Percentiles rank a stretch among this genome's conserved stretches.
Evolutionary conservation across 92 coral and sea anemone genomes (phyloP).

Genomic region (Paramuricea clavata): DNA sequence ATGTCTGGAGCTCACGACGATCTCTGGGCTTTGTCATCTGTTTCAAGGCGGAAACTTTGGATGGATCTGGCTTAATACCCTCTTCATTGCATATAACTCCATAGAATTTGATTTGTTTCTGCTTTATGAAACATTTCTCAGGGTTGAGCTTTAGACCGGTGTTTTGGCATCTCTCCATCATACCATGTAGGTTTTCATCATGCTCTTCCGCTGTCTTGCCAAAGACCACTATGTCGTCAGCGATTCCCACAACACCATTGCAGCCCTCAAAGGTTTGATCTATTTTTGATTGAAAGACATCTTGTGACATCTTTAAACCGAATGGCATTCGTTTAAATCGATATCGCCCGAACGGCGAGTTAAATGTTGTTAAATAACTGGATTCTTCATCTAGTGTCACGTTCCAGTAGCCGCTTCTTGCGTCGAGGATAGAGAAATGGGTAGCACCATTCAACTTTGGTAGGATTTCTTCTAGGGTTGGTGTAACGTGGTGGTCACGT

Average conservation of each 20-base stretch:
- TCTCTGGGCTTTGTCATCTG: too few relatives aligned
- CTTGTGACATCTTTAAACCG: constrained; percentile 67
- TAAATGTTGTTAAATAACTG: neutral
- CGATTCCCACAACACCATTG: constrained; percentile 53
- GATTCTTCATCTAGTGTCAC: neutral
- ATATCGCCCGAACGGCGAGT: constrained; percentile 47
- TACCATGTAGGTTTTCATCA: constrained; percentile 40
- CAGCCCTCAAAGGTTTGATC: constrained; percentile 75
- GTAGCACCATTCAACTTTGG: constrained; percentile 64
- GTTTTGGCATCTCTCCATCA: constrained; percentile 58
- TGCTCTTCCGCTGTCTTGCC: constrained; percentile 40
- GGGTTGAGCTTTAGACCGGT: constrained; percentile 73
- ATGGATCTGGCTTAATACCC: too few relatives aligned
- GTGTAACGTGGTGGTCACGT: constrained; percentile 70
- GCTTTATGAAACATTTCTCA: too few relatives aligned
- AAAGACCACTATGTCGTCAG: constrained; percentile 54
- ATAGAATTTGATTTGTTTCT: neutral
- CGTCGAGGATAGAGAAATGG: constrained; percentile 58
- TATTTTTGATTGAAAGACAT: constrained; percentile 64
- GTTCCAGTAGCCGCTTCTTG: constrained; percentile 70
- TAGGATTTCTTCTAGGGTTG: constrained; percentile 66
- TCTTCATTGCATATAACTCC: neutral
- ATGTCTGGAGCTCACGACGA: too few relatives aligned
- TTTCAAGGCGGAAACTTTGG: too few relatives aligned
- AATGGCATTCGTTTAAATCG: constrained; percentile 64